phyloP scores from a whole-genome alignment of 2,888 invertebrate genomes.

The Agriopis marginaria region DNA sequence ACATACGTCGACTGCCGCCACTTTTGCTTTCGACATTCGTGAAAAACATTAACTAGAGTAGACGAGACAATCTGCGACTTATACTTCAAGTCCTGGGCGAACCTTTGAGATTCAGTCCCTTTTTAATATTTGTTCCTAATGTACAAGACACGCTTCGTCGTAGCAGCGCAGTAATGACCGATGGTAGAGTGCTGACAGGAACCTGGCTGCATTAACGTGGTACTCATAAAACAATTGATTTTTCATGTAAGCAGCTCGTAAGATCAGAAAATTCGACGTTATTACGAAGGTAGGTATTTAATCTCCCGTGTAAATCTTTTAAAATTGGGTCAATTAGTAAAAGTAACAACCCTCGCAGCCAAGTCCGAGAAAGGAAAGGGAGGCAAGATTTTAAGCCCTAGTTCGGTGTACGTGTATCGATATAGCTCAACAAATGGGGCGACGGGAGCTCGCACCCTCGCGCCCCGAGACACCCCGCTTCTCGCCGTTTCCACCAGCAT shows the following conservation, averaged over 20 bases:
- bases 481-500: constrained; percentile 9
- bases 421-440: constrained; percentile 70
- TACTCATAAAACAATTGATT: too few species aligned
- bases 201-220: background rate
- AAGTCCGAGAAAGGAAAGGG: constrained; percentile 63
- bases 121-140: background rate
- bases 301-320: constrained; percentile 49
- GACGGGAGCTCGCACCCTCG: constrained; percentile 57
- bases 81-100: background rate
- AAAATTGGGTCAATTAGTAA: constrained; percentile 80
- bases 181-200: background rate
- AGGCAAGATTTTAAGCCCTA: constrained; percentile 24
- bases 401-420: constrained; percentile 42
- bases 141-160: background rate
- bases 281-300: constrained; percentile 7
- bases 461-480: constrained; percentile 55
- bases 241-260: background rate
- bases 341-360: constrained; percentile 44
- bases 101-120: background rate
- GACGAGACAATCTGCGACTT: constrained; percentile 22
- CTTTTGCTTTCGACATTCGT: constrained; percentile 85
- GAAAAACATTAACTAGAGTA: constrained; percentile 52
- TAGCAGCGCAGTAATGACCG: background rate
- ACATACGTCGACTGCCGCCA: constrained; percentile 80
- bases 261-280: background rate